Evolutionary conservation across 64 coral and sea anemone genomes (phyloP).

Genomic region (Stichodactyla helianthus): DNA sequence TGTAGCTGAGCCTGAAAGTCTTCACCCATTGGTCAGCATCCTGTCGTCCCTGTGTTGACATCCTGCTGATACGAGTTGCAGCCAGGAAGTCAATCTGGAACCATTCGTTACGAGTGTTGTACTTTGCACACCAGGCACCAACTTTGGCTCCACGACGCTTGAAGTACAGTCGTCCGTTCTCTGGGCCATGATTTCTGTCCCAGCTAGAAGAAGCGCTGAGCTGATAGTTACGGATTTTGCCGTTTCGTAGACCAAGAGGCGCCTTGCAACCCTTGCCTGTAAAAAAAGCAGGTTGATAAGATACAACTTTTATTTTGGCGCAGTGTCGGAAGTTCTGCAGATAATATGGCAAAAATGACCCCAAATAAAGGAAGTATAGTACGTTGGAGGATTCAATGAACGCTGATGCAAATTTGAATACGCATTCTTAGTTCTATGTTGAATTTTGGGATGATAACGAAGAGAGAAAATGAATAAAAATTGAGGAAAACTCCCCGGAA

Average conservation of each 20-base stretch:
- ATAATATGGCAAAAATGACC: too few species aligned
- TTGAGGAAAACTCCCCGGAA: too few species aligned
- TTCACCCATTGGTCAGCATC: constrained; percentile 74
- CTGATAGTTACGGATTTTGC: constrained; percentile 46
- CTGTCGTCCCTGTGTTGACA: constrained; percentile 76
- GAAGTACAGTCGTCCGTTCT: constrained; percentile 59
- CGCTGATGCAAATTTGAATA: too few species aligned
- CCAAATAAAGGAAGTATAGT: too few species aligned
- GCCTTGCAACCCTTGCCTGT: constrained; percentile 74
- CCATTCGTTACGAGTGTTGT: constrained; percentile 78
- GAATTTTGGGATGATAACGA: too few species aligned
- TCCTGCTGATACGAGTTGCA: constrained; percentile 54
- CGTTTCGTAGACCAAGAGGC: constrained; percentile 53
- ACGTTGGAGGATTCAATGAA: too few species aligned
- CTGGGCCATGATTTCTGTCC: constrained; percentile 53
- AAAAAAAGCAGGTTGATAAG: not conserved
- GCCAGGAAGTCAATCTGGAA: constrained; percentile 52
- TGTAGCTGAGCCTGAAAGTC: constrained; percentile 53
- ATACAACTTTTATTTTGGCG: not conserved
- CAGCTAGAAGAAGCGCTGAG: constrained; percentile 66
- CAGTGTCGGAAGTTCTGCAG: too few species aligned
- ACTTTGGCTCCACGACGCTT: constrained; percentile 10
- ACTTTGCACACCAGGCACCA: constrained; percentile 59
- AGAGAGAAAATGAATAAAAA: too few species aligned
- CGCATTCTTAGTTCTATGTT: too few species aligned